Percentiles rank a stretch among this genome's conserved stretches.
Evolutionary conservation across 2,888 invertebrate genomes (phyloP).

Genomic region (Pyrrhosoma nymphula): DNA sequence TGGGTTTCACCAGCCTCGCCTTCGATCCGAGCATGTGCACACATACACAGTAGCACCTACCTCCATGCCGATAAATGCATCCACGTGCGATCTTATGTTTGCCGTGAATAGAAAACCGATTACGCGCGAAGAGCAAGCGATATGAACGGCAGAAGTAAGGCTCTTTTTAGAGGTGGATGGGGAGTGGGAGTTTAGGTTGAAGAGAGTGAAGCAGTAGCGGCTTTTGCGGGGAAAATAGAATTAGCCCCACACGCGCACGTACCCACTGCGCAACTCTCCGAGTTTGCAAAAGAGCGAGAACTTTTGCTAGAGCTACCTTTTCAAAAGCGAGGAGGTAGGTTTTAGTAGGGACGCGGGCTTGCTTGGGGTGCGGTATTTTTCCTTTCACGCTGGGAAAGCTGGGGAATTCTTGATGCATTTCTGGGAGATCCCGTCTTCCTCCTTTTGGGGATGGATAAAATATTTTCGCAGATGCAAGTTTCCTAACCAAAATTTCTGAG

Average conservation of each 20-base stretch:
- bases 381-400: background rate
- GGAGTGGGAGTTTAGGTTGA: background rate
- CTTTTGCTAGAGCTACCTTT: background rate
- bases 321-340: background rate
- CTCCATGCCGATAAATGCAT: background rate
- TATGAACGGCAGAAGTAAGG: background rate
- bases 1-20: too few relatives aligned
- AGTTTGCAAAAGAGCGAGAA: background rate
- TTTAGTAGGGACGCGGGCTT: too few relatives aligned
- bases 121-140: background rate
- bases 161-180: too few relatives aligned
- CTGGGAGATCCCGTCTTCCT: background rate
- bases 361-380: background rate
- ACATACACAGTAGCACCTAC: too few relatives aligned
- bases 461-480: slow-evolving; percentile 4
- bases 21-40: too few relatives aligned
- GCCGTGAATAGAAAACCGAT: background rate
- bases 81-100: background rate
- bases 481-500: background rate
- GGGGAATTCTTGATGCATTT: background rate
- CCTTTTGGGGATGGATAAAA: background rate
- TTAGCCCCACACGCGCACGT: background rate
- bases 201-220: background rate
- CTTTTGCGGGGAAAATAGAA: background rate
- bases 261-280: background rate